A percentile compares a stretch with the other conserved stretches of the same genome.
phyloP scores from a whole-genome alignment of 2,888 invertebrate genomes.

The Sericinus montela region DNA sequence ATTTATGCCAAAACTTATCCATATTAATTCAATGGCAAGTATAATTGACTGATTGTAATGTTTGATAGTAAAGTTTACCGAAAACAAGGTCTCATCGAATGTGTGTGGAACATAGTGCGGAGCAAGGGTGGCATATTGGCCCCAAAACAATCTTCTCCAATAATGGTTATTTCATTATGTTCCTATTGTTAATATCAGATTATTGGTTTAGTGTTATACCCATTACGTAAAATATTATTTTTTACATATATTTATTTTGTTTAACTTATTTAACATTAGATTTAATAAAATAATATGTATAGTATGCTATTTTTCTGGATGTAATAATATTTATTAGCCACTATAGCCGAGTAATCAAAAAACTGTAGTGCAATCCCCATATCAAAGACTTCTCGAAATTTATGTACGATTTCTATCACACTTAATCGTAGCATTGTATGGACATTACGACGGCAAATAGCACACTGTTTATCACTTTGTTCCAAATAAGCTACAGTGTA shows the following conservation, averaged over 20 bases:
- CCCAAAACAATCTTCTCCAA: constrained; percentile 6
- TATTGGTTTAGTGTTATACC: constrained; percentile 3
- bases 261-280: neutral
- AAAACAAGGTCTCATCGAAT: constrained; percentile 12
- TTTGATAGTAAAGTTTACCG: constrained; percentile 16
- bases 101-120: constrained; percentile 5
- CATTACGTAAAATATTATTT: neutral
- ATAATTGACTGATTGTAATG: constrained; percentile 20
- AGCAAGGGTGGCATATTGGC: constrained; percentile 8
- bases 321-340: too few species aligned
- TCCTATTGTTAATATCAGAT: constrained; percentile 3
- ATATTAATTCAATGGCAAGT: neutral
- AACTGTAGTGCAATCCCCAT: too few species aligned
- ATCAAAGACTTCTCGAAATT: too few species aligned
- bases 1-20: neutral
- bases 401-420: too few species aligned
- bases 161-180: constrained; percentile 17
- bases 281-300: neutral
- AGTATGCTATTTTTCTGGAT: too few species aligned
- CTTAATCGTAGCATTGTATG: too few species aligned
- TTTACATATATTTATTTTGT: too few species aligned
- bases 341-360: too few species aligned
- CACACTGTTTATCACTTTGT: too few species aligned
- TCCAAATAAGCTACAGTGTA: too few species aligned
- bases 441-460: too few species aligned